phyloP scores from a whole-genome alignment of 2,113 vertebrate species.

The Amia ocellicauda region DNA sequence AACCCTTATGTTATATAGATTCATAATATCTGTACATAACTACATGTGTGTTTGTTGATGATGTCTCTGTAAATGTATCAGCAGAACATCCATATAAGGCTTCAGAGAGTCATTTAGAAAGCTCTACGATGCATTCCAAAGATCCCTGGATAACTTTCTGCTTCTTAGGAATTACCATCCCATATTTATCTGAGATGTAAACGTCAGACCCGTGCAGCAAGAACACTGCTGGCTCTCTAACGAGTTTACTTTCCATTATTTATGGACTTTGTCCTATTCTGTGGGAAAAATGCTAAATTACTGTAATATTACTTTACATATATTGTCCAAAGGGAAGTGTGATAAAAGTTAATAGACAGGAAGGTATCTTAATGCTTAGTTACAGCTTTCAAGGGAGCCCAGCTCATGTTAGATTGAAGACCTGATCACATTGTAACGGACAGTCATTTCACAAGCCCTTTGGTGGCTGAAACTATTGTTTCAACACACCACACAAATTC shows the following conservation, averaged over 20 bases:
- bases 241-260: background rate
- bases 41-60: background rate
- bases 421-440: no score
- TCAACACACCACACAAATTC: no score
- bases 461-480: no score
- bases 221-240: background rate
- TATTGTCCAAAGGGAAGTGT: no score
- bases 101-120: background rate
- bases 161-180: background rate
- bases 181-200: background rate
- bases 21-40: background rate
- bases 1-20: background rate
- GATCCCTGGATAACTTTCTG: background rate
- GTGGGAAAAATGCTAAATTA: background rate
- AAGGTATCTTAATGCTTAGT: no score
- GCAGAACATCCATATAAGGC: background rate
- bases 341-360: no score
- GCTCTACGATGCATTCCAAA: background rate
- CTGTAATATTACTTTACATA: background rate
- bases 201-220: no score
- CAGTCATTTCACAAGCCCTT: no score
- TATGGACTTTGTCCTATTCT: no score
- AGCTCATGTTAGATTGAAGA: no score
- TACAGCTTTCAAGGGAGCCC: no score
- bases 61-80: background rate